Conservation (phyloP, 2,797 vertebrate species). For the Poecilia gillii region DNA sequence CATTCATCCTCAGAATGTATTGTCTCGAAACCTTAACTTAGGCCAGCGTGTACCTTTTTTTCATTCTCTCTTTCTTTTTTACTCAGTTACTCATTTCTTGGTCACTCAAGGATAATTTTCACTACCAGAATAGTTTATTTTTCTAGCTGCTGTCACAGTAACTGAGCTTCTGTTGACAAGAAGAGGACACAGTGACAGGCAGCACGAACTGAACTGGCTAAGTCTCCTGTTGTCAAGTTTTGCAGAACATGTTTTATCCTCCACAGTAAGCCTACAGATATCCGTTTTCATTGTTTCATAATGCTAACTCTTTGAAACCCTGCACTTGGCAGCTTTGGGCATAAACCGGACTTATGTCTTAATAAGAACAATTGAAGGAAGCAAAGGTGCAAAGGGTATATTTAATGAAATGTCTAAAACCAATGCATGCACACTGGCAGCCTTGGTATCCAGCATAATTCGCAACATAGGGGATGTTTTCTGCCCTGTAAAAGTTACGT, state of each 20-base stretch:
- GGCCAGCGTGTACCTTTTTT: not conserved
- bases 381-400: slow-evolving; percentile 15
- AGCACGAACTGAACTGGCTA: not conserved
- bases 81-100: slow-evolving; percentile 9
- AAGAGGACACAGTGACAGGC: not conserved
- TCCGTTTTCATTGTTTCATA: slow-evolving; percentile 48
- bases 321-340: slow-evolving; percentile 13
- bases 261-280: not conserved
- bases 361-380: slow-evolving; percentile 32
- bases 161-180: not conserved
- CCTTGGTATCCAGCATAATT: slow-evolving; percentile 9
- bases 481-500: not conserved
- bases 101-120: slow-evolving; percentile 20
- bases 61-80: not conserved
- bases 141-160: slow-evolving; percentile 2
- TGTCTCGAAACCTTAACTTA: slow-evolving; percentile 11
- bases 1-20: slow-evolving; percentile 2
- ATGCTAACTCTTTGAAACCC: slow-evolving; percentile 7
- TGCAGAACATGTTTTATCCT: not conserved
- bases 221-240: slow-evolving; percentile 9
- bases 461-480: not conserved
- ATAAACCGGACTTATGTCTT: slow-evolving; percentile 47
- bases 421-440: slow-evolving; percentile 6
- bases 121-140: slow-evolving; percentile 1
- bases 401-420: slow-evolving; percentile 11